Base-by-base conservation (phyloP, 2,888 invertebrate genomes). In the Smittia aterrima region DNA sequence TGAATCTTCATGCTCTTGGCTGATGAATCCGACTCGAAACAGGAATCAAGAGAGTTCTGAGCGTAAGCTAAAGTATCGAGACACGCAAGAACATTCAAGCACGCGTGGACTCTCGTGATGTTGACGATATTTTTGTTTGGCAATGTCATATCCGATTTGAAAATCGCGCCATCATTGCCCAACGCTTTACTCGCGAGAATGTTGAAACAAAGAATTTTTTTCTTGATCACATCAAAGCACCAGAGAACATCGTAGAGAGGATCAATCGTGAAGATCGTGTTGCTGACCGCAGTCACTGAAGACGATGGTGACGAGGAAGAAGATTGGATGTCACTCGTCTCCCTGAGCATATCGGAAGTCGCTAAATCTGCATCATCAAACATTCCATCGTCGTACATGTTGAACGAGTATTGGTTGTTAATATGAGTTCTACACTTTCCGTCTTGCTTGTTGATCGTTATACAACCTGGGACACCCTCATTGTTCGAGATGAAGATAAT, bases 201-300 rank as follows among this genome's bases (percentile, higher is more conserved):
- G 81, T 95, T 96, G 83, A 92, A 94, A 79, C 93, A 93, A 78
- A 95, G 85, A 40, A 87, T 81, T 66, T 84, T 82, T 38, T 79
- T 80, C 1, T 79, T 89, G 27, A 86, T 84, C 0, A 90, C 89
- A 80, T 91, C 88, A 78, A 90, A 98, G 78, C 94, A 92, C 98
- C 98, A 98, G 1, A 98, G 85, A 0, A 96, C 91, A 82, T 97
- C 95, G 82, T 96, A 96, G 72, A 92, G 86, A 0, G 96, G 95
- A 84, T 98, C 98, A 78, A 98, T 78, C 40, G 82, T 79, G 75
- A 83, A 83, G 18, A 74, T 74, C 22, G 66, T 74, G 18, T 74
- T 74, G 32, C 66, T 66, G n/a, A 27, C 32, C n/a, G 66, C 66
- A 13, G 66, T 74, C 18, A 66, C n/a, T 20, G 72, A 73, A 20